Evolutionary conservation across 2,797 vertebrate genomes (phyloP).

Genomic region (Sebastes baramenuke): DNA sequence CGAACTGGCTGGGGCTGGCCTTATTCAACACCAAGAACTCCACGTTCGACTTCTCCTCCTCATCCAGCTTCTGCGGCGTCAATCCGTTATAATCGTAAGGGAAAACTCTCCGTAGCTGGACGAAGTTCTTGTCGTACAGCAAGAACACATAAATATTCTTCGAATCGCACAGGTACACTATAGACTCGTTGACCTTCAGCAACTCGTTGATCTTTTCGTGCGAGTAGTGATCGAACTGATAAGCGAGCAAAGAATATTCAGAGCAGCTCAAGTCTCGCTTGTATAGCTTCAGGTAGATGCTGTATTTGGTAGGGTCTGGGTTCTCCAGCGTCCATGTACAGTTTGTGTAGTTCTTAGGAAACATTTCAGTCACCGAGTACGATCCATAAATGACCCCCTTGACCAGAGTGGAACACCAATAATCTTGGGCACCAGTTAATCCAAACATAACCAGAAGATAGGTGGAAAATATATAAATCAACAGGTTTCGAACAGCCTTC

Average conservation of each 20-base stretch:
- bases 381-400: slow-evolving; percentile 99
- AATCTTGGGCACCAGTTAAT: slow-evolving; percentile 99
- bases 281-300: slow-evolving; percentile 99
- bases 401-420: slow-evolving; percentile 99
- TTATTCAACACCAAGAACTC: slow-evolving; percentile 99
- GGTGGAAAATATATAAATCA: slow-evolving; percentile 99
- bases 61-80: slow-evolving; percentile 90
- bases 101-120: slow-evolving; percentile 95
- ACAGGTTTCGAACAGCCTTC: slow-evolving; percentile 99
- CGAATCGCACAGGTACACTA: slow-evolving; percentile 96
- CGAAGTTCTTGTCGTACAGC: slow-evolving; percentile 99
- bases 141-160: slow-evolving; percentile 98
- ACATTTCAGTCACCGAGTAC: slow-evolving; percentile 99
- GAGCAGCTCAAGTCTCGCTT: slow-evolving; percentile 99
- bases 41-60: slow-evolving; percentile 95
- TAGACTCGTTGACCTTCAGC: slow-evolving; percentile 96
- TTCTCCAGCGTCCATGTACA: slow-evolving; percentile 99
- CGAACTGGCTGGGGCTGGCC: slow-evolving; percentile 98
- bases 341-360: slow-evolving; percentile 99
- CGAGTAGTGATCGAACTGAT: slow-evolving; percentile 99
- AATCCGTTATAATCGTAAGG: slow-evolving; percentile 93
- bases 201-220: slow-evolving; percentile 99
- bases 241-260: slow-evolving; percentile 96
- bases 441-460: slow-evolving; percentile 99
- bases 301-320: slow-evolving; percentile 99